These are phyloP conservation scores for Rhyacichthys aspro DNA, from an alignment of 2,797 vertebrate species.

Conservation along the genomic window DNA sequence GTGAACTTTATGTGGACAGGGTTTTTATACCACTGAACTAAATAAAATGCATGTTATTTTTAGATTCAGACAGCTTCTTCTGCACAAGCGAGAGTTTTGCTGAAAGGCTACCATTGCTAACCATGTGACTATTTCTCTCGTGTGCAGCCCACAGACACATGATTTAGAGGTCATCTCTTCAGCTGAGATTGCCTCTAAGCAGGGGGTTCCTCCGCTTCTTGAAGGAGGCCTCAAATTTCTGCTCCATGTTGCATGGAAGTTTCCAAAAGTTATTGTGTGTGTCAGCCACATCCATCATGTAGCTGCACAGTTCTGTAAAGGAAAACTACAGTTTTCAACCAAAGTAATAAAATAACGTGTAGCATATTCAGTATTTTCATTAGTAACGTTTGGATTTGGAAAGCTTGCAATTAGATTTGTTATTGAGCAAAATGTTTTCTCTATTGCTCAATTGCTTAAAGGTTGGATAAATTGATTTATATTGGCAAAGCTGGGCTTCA, in stretches of 20 bases:
- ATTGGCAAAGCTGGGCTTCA: slow-evolving; percentile 42
- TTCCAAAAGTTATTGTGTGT: slow-evolving; percentile 54
- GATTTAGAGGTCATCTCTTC: slow-evolving; percentile 58
- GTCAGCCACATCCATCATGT: slow-evolving; percentile 59
- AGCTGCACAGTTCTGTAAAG: slow-evolving; percentile 33
- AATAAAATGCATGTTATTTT: too few species aligned
- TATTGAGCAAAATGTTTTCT: slow-evolving; percentile 41
- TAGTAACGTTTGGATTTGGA: slow-evolving; percentile 22
- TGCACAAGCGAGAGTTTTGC: slow-evolving; percentile 10
- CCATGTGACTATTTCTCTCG: slow-evolving; percentile 18
- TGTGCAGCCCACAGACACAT: slow-evolving; percentile 43
- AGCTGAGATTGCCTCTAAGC: slow-evolving; percentile 51
- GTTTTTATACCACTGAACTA: too few species aligned
- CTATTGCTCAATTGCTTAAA: slow-evolving; percentile 33
- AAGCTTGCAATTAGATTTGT: slow-evolving; percentile 49
- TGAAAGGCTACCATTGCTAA: slow-evolving; percentile 15
- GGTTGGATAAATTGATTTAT: slow-evolving; percentile 57
- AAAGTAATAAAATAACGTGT: slow-evolving; percentile 49
- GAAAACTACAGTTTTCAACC: slow-evolving; percentile 50
- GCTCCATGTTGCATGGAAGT: slow-evolving; percentile 46
- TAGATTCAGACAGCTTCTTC: too few species aligned
- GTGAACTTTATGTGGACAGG: too few species aligned
- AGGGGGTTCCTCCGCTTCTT: slow-evolving; percentile 57
- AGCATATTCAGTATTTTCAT: slow-evolving; percentile 31
- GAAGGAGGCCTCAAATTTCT: slow-evolving; percentile 52